Conservation (phyloP, 2,113 vertebrate species). For the Nematolebias whitei region DNA sequence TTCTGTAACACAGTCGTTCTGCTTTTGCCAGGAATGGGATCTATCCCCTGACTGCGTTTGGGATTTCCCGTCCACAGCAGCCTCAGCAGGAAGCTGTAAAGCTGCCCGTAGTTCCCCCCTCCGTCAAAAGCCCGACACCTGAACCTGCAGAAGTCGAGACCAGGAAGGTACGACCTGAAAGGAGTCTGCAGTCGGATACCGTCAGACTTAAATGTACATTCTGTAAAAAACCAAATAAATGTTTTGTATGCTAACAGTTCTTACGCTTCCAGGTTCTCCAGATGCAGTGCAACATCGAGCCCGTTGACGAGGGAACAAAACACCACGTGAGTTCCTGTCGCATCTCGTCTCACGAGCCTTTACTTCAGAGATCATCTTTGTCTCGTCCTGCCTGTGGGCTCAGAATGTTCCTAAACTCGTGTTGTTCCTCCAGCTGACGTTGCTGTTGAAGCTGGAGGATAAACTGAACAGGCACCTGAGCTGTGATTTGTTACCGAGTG, state of each 20-base stretch:
- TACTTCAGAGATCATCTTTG: too few species aligned
- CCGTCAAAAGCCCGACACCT: conserved; percentile 94
- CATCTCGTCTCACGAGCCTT: too few species aligned
- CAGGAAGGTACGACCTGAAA: conserved; percentile 85
- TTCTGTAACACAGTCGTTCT: background rate
- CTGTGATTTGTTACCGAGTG: conserved; percentile 96
- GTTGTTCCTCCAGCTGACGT: conserved; percentile 84
- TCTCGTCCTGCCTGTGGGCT: too few species aligned
- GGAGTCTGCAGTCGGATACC: background rate
- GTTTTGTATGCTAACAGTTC: background rate
- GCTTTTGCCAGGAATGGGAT: conserved; percentile 88
- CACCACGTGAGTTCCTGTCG: conserved; percentile 86
- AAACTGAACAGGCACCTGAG: conserved; percentile 98
- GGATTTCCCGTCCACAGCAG: conserved; percentile 91
- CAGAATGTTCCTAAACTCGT: background rate
- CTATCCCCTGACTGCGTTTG: conserved; percentile 95
- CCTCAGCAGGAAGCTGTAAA: conserved; percentile 95
- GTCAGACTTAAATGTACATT: too few species aligned
- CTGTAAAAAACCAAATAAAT: too few species aligned
- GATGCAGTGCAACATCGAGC: conserved; percentile 99
- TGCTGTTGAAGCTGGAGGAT: conserved; percentile 97
- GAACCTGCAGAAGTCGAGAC: conserved; percentile 97
- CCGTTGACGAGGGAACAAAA: conserved; percentile 93
- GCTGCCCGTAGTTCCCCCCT: conserved; percentile 93
- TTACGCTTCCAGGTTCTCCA: conserved; percentile 85